Conservation (phyloP, 2,888 invertebrate genomes). For the Ectropis crepuscularia region DNA sequence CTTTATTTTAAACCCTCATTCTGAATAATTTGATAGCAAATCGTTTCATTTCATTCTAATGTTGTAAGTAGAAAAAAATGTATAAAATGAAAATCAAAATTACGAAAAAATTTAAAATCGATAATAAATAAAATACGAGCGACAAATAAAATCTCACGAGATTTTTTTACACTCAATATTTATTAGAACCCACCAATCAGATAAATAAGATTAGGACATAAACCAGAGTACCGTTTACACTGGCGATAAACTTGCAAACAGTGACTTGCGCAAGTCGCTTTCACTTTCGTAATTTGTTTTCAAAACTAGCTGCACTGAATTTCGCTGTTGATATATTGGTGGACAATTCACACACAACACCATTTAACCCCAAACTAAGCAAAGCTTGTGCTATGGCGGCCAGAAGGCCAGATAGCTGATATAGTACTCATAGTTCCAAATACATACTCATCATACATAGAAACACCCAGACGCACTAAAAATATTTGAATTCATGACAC, state of each 20-base stretch:
- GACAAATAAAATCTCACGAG: background rate
- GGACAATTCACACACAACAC: too few relatives aligned
- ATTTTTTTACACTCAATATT: conserved; percentile 9
- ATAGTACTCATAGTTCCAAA: too few relatives aligned
- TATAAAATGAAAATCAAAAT: background rate
- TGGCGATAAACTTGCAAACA: conserved; percentile 2
- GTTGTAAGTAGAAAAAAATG: background rate
- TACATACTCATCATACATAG: too few relatives aligned
- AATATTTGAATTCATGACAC: too few relatives aligned
- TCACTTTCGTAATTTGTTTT: background rate
- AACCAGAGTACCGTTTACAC: conserved; percentile 1
- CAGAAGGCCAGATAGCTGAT: too few relatives aligned
- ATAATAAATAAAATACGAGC: conserved; percentile 1
- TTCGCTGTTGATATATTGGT: too few relatives aligned
- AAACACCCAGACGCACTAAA: too few relatives aligned
- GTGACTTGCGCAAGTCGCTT: background rate
- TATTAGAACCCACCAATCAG: conserved; percentile 59
- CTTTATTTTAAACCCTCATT: background rate
- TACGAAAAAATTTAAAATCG: too few relatives aligned
- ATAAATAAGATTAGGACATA: conserved; percentile 7
- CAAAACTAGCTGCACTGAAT: too few relatives aligned
- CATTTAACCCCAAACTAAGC: too few relatives aligned
- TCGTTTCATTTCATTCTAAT: background rate
- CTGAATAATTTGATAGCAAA: background rate
- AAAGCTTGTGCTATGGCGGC: too few relatives aligned